Evolutionary conservation across 2,113 vertebrate genomes (phyloP).

Genomic region (Paracanthobrama guichenoti): DNA sequence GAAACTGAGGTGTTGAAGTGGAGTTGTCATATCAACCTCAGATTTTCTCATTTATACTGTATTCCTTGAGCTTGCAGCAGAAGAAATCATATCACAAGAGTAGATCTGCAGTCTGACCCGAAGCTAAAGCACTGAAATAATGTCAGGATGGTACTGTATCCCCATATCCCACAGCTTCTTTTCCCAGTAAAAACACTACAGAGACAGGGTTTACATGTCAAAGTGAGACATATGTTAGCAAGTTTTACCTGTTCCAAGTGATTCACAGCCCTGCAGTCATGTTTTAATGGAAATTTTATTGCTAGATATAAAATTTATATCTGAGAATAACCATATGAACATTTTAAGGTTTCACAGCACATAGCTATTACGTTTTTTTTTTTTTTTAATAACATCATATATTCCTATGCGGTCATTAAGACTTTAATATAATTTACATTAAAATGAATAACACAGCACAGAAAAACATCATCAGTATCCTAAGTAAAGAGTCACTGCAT

Average conservation of each 20-base stretch:
- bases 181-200: slow-evolving; percentile 8
- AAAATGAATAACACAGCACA: not conserved
- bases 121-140: slow-evolving; percentile 14
- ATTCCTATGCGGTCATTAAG: not conserved
- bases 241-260: slow-evolving; percentile 8
- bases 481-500: not conserved
- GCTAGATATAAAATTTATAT: not conserved
- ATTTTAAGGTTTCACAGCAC: not conserved
- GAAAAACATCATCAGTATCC: not conserved
- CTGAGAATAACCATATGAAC: not conserved
- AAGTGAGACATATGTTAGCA: not conserved
- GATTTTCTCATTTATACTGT: not conserved
- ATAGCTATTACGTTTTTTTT: not conserved
- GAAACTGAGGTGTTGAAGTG: not conserved
- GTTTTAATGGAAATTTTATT: slow-evolving; percentile 1
- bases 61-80: slow-evolving; percentile 8
- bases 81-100: slow-evolving; percentile 19
- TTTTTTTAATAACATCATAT: not conserved
- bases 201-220: not conserved
- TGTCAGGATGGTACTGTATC: not conserved
- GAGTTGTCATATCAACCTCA: not conserved
- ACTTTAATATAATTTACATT: slow-evolving; percentile 3
- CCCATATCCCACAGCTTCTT: slow-evolving; percentile 5
- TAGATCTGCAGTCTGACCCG: not conserved
- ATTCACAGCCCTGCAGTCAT: not conserved